Evolutionary conservation across 1,140 invertebrate species (phyloP), one percentile per base, ranked within the genome.

Genomic region (Dysdera silvatica): DNA sequence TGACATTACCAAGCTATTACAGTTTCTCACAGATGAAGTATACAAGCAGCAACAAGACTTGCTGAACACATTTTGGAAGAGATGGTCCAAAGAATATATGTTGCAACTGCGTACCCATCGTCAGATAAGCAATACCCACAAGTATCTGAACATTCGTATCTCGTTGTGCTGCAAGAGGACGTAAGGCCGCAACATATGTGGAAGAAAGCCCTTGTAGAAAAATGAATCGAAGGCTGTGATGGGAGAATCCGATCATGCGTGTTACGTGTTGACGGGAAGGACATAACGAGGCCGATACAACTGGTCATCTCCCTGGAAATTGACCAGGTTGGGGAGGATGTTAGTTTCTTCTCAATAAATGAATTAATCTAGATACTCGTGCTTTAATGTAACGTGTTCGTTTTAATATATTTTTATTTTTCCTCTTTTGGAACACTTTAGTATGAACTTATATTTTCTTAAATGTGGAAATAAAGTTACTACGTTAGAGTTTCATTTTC

Each of bases 241-340:
- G 24, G 41, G 14, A 55, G 41, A 26, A 37, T 41, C 52, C 52
- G 35, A 18, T 40, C 52, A 12, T 55, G 52, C 28, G 26, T 24
- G 12, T 26, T 55, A 24, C 32, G 33, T 23, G 20, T 26, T 6
- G 31, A 51, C 20, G 48, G 48, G 31, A 6, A 10, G 48, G 31
- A 6, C 6, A 51, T 51, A 12, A 10, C 48, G 12, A 12, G 48
- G 18, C 48, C 48, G 5, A 28, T 51, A 28, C 20, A 51, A 28
- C 48, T 51, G 48, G 48, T 51, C 48, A 51, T 51, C 48, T 23
- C 6, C 35, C 52, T 40, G 18, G 35, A 55, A 20, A 24, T 55
- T 41, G 52, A 55, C 32, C 32, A 55, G 52, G 52, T 20, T 41
- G 52, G 52, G 35, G 52, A 55, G 35, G 52, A 55, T 55, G 52